Evolutionary conservation across 2,888 invertebrate species (phyloP).

Genomic region (Acronicta alni): DNA sequence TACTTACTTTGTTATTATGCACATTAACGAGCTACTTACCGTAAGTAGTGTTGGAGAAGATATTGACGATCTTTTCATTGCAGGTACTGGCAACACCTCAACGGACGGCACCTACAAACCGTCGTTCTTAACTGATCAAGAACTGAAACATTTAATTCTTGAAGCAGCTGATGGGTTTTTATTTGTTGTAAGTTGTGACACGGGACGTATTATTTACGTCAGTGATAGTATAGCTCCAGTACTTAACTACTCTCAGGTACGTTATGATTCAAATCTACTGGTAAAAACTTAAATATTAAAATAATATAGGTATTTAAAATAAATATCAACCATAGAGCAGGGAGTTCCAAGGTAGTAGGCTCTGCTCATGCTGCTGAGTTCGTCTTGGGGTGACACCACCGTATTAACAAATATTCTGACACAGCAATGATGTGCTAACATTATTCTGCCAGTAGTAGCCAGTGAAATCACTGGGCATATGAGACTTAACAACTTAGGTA

Average conservation of each 20-base stretch:
- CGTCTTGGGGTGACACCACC: too few species aligned
- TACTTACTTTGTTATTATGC: too few species aligned
- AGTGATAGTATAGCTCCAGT: slow-evolving; percentile 99
- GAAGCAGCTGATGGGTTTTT: slow-evolving; percentile 99
- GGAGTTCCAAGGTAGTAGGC: too few species aligned
- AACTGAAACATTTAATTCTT: slow-evolving; percentile 98
- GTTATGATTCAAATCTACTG: slow-evolving; percentile 1
- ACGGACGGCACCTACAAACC: slow-evolving; percentile 99
- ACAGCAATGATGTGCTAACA: too few species aligned
- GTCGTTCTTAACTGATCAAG: slow-evolving; percentile 99
- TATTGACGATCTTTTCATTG: slow-evolving; percentile 46
- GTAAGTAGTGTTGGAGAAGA: background rate
- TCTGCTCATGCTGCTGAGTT: too few species aligned
- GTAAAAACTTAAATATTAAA: background rate
- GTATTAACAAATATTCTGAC: too few species aligned
- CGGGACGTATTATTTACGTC: slow-evolving; percentile 98
- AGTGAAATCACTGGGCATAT: too few species aligned
- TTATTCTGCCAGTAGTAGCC: too few species aligned
- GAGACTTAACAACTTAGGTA: too few species aligned
- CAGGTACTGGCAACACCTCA: slow-evolving; percentile 98
- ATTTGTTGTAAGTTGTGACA: slow-evolving; percentile 98
- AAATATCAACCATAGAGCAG: too few species aligned
- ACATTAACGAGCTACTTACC: too few species aligned
- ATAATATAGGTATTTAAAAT: too few species aligned
- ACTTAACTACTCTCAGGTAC: slow-evolving; percentile 97